Evolutionary conservation across 2,888 invertebrate genomes (phyloP), one percentile per base, ranked within the genome.

Genomic region (Flexamia atlantica): DNA sequence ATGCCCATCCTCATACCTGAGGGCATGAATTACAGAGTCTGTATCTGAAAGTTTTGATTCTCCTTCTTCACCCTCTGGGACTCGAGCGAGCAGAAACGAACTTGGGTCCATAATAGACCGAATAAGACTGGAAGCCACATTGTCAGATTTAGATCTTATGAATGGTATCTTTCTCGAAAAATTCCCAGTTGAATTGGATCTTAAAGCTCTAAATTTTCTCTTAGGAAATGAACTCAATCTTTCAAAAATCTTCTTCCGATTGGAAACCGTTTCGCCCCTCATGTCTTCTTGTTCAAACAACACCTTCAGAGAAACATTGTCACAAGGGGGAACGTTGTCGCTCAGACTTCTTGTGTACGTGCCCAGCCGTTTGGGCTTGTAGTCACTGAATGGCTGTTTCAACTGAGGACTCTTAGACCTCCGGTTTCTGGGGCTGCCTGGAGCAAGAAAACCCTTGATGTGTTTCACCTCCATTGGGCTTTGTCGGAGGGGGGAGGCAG

Each of bases 261-360:
- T 90, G 87, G 91, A 89, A 4, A 90, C 89, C 17, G 90, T 90
- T 84, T 91, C 91, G 87, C 93, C 90, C 86, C 94, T 90, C 89
- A 92, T 91, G 88, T 93, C 92, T 91, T 95, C 94, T 86, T 93
- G 92, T 68, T 91, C 91, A 72, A 94, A 85, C 32, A 85, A 81
- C 23, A 82, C 84, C 82, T 85, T 86, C 76, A 79, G 70, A 30
- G 83, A 82, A 25, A 79, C 64, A 70, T 83, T 82, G 57, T 81
- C 85, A 25, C 57, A 80, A 53, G 42, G 42, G 17, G 76, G 60
- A 64, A 76, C 50, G 70, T 83, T 76, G n/a, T 85, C 84, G 40
- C 20, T 84, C 10, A 84, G 68, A 64, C 82, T 84, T 40, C 53
- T 53, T 10, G 76, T 60, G 32, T 74, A 82, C 14, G 57, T 25